Conservation (phyloP, 2,797 vertebrate genomes). For the Coendou prehensilis region DNA sequence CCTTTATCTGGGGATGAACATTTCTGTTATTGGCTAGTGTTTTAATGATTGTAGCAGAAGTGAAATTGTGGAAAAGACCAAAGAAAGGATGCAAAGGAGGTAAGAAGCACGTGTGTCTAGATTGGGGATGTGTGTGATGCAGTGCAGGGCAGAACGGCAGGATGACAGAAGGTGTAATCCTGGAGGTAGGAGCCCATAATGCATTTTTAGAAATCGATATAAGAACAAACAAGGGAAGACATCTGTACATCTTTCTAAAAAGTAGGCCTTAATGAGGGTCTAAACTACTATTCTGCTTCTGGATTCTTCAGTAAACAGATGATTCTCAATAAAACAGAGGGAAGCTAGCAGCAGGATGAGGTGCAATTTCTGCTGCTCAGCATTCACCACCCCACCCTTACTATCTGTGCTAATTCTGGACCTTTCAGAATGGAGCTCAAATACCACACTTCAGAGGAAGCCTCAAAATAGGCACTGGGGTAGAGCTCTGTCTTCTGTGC, state of each 20-base stretch:
- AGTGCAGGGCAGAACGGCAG: background rate
- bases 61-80: slow-evolving; percentile 2
- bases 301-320: slow-evolving; percentile 44
- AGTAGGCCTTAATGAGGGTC: background rate
- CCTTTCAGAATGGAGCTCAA: background rate
- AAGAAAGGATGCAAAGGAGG: background rate
- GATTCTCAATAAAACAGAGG: background rate
- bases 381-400: background rate
- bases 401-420: background rate
- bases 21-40: slow-evolving; percentile 6
- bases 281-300: background rate
- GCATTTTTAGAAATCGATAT: background rate
- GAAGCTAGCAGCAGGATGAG: slow-evolving; percentile 6
- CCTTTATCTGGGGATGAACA: slow-evolving; percentile 4
- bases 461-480: background rate
- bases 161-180: background rate
- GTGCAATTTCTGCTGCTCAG: background rate
- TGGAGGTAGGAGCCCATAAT: background rate
- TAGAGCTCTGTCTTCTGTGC: background rate
- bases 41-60: slow-evolving; percentile 55
- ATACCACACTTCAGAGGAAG: background rate
- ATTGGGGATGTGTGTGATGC: background rate
- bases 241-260: slow-evolving; percentile 35
- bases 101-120: background rate
- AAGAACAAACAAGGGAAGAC: slow-evolving; percentile 45